A percentile compares a stretch with the other conserved stretches of the same genome.
Conservation (phyloP, 2,888 invertebrate genomes). For the Agriopis aurantiaria region DNA sequence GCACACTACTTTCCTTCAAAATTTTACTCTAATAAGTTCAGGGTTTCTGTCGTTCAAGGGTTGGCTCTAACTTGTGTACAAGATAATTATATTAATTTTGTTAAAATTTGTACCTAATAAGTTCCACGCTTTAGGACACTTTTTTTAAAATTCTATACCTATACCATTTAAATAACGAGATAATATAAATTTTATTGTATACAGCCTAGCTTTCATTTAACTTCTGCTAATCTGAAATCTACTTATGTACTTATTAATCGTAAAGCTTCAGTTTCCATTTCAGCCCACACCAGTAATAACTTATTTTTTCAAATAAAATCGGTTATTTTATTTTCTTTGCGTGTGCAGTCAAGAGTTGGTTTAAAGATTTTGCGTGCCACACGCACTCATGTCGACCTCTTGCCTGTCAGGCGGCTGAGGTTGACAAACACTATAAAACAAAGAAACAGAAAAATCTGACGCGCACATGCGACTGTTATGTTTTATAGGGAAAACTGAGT, state of each 20-base stretch:
- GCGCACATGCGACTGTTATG: constrained; percentile 48
- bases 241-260: not conserved
- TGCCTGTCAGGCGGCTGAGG: constrained; percentile 5
- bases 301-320: constrained; percentile 48
- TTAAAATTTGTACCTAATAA: too few species aligned
- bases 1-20: too few species aligned
- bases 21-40: too few species aligned
- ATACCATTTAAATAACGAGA: too few species aligned
- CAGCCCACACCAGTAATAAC: constrained; percentile 12
- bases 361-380: constrained; percentile 73
- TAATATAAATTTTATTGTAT: too few species aligned
- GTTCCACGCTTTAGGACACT: too few species aligned
- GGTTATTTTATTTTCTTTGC: constrained; percentile 68
- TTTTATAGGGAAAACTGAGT: constrained; percentile 38
- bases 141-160: too few species aligned
- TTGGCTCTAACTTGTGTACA: too few species aligned
- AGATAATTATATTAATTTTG: too few species aligned
- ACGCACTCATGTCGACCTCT: constrained; percentile 62
- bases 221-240: too few species aligned
- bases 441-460: constrained; percentile 51
- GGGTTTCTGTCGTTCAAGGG: too few species aligned
- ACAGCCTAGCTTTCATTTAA: too few species aligned
- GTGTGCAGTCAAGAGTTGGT: constrained; percentile 55
- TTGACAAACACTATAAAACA: constrained; percentile 27
- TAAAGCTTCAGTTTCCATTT: not conserved